These are phyloP conservation scores for Muschampia plurimacula DNA, from an alignment of 2,888 invertebrate species.

Conservation along the genomic window DNA sequence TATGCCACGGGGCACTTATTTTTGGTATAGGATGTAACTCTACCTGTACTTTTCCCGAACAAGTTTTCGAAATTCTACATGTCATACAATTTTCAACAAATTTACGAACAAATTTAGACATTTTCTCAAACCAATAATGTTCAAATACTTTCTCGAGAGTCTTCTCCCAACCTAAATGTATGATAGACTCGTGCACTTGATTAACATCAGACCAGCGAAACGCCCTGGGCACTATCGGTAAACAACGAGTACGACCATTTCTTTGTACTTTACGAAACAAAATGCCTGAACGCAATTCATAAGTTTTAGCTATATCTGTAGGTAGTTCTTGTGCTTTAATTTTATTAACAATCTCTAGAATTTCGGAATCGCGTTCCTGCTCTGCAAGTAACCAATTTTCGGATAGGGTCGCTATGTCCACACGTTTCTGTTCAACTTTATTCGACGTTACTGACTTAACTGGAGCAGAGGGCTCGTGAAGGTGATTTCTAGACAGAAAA, in stretches of 20 bases:
- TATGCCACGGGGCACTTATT: conserved; percentile 48
- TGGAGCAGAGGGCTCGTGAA: neutral
- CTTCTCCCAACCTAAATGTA: conserved; percentile 50
- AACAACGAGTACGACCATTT: conserved; percentile 36
- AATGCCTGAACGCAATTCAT: neutral
- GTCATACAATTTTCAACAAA: conserved; percentile 47
- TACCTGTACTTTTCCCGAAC: conserved; percentile 51
- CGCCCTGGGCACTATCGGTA: conserved; percentile 46
- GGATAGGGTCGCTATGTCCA: neutral
- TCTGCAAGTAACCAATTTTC: neutral
- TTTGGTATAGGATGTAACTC: conserved; percentile 56
- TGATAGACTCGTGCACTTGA: conserved; percentile 43
- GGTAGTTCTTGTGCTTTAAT: neutral
- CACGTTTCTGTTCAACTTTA: neutral
- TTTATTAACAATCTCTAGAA: neutral
- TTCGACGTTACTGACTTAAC: neutral
- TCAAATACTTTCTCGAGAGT: conserved; percentile 46
- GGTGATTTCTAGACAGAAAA: conserved; percentile 36
- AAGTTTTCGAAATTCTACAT: conserved; percentile 51
- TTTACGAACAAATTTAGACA: conserved; percentile 6
- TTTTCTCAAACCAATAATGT: neutral
- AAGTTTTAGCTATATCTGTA: neutral
- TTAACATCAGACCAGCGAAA: conserved; percentile 49
- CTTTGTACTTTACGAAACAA: neutral
- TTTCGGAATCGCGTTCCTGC: neutral